Percentiles rank a stretch among this genome's conserved stretches.
Evolutionary conservation across 2,113 vertebrate species (phyloP).

Genomic region (Salvelinus fontinalis): DNA sequence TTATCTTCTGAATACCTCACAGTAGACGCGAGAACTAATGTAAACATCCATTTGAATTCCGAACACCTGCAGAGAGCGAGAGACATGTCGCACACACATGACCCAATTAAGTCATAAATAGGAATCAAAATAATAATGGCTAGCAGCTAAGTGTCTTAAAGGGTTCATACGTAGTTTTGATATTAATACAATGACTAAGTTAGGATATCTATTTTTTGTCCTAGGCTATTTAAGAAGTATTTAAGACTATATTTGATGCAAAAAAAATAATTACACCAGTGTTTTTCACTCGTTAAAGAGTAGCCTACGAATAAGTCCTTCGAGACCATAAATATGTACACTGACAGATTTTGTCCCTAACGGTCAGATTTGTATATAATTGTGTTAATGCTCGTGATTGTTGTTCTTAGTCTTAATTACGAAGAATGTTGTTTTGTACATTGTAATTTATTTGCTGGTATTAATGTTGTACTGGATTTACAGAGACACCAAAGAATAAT

Average conservation of each 20-base stretch:
- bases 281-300: slow-evolving; percentile 82
- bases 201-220: slow-evolving; percentile 69
- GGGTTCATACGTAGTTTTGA: slow-evolving; percentile 61
- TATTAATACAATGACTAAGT: slow-evolving; percentile 62
- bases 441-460: slow-evolving; percentile 98
- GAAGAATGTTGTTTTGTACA: slow-evolving; percentile 92
- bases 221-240: slow-evolving; percentile 74
- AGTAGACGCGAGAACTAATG: neutral
- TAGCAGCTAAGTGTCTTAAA: slow-evolving; percentile 56
- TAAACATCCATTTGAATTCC: neutral
- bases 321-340: slow-evolving; percentile 80
- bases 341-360: slow-evolving; percentile 78
- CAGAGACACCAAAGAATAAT: slow-evolving; percentile 98
- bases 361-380: slow-evolving; percentile 83
- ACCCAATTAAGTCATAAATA: too few species aligned
- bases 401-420: slow-evolving; percentile 85
- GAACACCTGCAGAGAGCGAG: neutral
- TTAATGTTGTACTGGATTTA: slow-evolving; percentile 81
- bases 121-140: slow-evolving; percentile 8
- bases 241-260: slow-evolving; percentile 83
- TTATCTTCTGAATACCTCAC: neutral
- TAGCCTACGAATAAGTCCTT: slow-evolving; percentile 82
- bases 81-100: slow-evolving; percentile 33
- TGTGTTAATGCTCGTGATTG: slow-evolving; percentile 88
- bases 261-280: slow-evolving; percentile 65